phyloP scores from a whole-genome alignment of 1,140 invertebrate species.

The Melitaea cinxia region DNA sequence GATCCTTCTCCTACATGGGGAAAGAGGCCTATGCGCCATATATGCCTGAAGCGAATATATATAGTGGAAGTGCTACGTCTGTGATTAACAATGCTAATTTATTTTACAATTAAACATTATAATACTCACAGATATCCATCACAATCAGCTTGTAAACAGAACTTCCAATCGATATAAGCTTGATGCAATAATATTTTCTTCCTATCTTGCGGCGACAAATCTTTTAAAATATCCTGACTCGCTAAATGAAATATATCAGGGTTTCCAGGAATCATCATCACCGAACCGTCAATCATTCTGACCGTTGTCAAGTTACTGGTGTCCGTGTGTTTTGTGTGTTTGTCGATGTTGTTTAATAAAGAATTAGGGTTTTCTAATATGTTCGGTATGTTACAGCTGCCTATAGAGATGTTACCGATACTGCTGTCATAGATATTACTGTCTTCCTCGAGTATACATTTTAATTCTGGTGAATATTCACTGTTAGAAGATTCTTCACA shows the following conservation, averaged over 20 bases:
- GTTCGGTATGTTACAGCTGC: slow-evolving; percentile 34
- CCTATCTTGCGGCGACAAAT: slow-evolving; percentile 33
- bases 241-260: slow-evolving; percentile 54
- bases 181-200: slow-evolving; percentile 52
- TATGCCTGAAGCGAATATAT: too few relatives aligned
- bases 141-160: slow-evolving; percentile 49
- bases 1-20: too few relatives aligned
- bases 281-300: slow-evolving; percentile 40
- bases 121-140: slow-evolving; percentile 64
- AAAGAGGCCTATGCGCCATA: too few relatives aligned
- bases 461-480: slow-evolving; percentile 35
- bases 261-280: slow-evolving; percentile 40
- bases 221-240: slow-evolving; percentile 43
- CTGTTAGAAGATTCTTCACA: background rate
- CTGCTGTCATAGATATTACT: slow-evolving; percentile 58
- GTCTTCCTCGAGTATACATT: too few relatives aligned
- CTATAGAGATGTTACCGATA: slow-evolving; percentile 49
- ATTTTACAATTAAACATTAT: too few relatives aligned
- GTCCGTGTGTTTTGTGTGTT: slow-evolving; percentile 34
- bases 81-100: too few relatives aligned
- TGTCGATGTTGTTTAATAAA: slow-evolving; percentile 47
- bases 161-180: slow-evolving; percentile 56
- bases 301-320: background rate
- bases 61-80: too few relatives aligned
- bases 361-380: slow-evolving; percentile 38